A percentile compares a stretch with the other conserved stretches of the same genome.
These are phyloP conservation scores for Caenorhabditis doughertyi DNA, from an alignment of 2,888 invertebrate species.

Conservation along the genomic window DNA sequence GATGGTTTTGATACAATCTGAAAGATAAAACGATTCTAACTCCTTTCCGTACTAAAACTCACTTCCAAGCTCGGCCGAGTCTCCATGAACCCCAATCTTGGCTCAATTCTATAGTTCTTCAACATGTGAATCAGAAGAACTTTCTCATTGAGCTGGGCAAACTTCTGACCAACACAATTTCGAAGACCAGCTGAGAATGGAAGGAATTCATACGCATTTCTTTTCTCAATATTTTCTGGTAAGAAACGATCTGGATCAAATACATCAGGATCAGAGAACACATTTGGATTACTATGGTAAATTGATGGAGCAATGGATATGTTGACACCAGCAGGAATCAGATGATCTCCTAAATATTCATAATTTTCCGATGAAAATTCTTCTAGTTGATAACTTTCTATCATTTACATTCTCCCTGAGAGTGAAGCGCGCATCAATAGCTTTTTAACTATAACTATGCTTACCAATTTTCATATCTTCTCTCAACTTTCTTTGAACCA, in stretches of 20 bases:
- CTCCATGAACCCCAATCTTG: background rate
- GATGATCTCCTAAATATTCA: constrained; percentile 35
- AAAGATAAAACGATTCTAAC: background rate
- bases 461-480: constrained; percentile 21
- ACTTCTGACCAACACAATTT: constrained; percentile 83
- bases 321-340: constrained; percentile 43
- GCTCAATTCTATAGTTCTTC: constrained; percentile 30
- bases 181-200: constrained; percentile 79
- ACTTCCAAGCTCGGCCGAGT: constrained; percentile 38
- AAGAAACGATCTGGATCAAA: constrained; percentile 84
- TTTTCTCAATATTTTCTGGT: constrained; percentile 79
- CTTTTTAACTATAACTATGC: background rate
- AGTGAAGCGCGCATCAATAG: too few relatives aligned
- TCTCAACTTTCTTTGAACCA: background rate
- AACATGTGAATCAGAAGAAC: constrained; percentile 41
- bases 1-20: constrained; percentile 41
- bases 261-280: constrained; percentile 80
- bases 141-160: constrained; percentile 84
- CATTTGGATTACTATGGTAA: constrained; percentile 52
- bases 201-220: constrained; percentile 75
- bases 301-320: constrained; percentile 40
- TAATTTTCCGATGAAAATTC: too few relatives aligned
- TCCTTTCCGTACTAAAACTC: background rate
- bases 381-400: too few relatives aligned
- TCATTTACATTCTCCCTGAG: too few relatives aligned